Base-by-base conservation (phyloP, 1,140 invertebrate species). In the Arctopsyche grandis region DNA sequence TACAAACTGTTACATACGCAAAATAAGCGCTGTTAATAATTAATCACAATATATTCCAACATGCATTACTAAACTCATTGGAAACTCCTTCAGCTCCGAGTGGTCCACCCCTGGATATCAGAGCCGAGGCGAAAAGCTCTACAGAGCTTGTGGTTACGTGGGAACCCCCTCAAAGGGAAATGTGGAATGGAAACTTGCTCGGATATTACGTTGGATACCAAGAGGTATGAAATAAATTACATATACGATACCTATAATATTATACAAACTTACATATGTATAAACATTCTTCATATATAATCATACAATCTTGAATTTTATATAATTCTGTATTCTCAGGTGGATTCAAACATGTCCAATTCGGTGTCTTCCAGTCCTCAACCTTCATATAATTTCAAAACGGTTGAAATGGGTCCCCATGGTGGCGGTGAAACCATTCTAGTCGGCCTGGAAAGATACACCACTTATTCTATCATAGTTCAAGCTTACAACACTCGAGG, bases 181-280 rank as follows among this genome's bases (percentile, higher is more conserved):
- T 95, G 70, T 96, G 95, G 93, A 97, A 98, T 86, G 97, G 97
- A 12, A 94, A 95, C 81, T 92, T 98, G 81, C 90, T 96, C 0
- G 97, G 97, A 16, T 99, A 98, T 86, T 96, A 98, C 84, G 93
- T 98, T 9, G 96, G 97, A 69, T 98, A 96, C 88, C 93, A 94
- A 86, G 93, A 92, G 85, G 89, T 91, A 77, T 24, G 19, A 85
- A 84, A 56, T 16, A 73, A 14, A 73, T 79, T 74, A 38, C 9
- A 38, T 38, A 22, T 74, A 52, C 1, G 5, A 7, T 7, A 38
- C 29, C n/a, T n/a, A n/a, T n/a, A n/a, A n/a, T n/a, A n/a, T n/a
- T n/a, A n/a, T n/a, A n/a, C n/a, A n/a, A n/a, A n/a, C n/a, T n/a
- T n/a, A n/a, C n/a, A n/a, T n/a, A n/a, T n/a, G n/a, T n/a, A 38